phyloP scores from a whole-genome alignment of 2,113 vertebrate species.

The Mastomys coucha region DNA sequence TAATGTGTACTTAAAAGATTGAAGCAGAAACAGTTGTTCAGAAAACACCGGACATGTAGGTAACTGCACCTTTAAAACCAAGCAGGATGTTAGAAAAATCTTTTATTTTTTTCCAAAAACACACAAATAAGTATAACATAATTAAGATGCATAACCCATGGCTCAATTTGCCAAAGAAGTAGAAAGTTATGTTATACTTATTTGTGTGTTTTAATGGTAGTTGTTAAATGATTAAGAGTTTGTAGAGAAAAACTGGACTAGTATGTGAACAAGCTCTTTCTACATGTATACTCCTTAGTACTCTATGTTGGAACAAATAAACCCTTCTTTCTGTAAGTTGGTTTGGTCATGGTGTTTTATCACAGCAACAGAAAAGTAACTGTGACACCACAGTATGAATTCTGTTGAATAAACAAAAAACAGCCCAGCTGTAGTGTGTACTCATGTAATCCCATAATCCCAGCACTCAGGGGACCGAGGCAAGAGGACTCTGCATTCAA shows the following conservation, averaged over 20 bases:
- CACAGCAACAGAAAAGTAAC: neutral
- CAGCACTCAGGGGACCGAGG: neutral
- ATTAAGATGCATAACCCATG: neutral
- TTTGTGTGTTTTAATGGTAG: too few relatives aligned
- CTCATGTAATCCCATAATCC: neutral
- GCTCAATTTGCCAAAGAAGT: constrained; percentile 30
- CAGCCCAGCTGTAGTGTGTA: neutral
- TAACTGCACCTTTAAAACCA: neutral
- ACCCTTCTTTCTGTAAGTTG: neutral
- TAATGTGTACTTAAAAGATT: neutral
- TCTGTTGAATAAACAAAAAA: neutral
- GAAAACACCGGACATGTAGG: neutral
- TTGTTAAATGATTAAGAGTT: too few relatives aligned
- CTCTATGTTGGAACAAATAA: neutral
- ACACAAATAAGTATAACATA: neutral
- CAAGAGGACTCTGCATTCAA: neutral
- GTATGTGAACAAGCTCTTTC: too few relatives aligned
- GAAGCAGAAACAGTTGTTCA: neutral
- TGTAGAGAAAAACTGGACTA: too few relatives aligned
- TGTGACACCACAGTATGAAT: neutral
- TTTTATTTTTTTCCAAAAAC: neutral
- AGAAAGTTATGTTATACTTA: neutral
- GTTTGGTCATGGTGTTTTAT: neutral
- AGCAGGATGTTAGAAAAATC: constrained; percentile 1
- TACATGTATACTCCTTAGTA: too few relatives aligned